These are phyloP conservation scores for Sitta carolinensis DNA, from an alignment of 2,797 vertebrate genomes.

Conservation along the genomic window DNA sequence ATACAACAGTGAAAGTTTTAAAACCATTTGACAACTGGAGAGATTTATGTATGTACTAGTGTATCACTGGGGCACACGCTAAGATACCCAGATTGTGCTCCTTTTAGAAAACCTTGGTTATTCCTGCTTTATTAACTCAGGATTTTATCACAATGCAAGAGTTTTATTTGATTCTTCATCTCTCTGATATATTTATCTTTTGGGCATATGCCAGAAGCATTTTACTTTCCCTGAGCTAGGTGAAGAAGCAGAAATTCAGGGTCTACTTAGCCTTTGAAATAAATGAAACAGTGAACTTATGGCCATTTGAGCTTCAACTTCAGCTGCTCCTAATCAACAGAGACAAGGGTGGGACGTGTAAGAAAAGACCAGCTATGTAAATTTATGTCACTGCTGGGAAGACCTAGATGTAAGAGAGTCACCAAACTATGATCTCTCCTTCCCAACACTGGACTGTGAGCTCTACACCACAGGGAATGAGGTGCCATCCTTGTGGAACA, in stretches of 20 bases:
- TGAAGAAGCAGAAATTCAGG: not conserved
- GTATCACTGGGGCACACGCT: not conserved
- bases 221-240: not conserved
- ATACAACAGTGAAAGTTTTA: not conserved
- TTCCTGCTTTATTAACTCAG: not conserved
- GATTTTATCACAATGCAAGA: not conserved
- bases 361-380: not conserved
- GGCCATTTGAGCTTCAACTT: not conserved
- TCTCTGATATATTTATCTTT: not conserved
- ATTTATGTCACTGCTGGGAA: not conserved
- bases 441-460: not conserved
- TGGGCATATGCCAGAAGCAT: not conserved
- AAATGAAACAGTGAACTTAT: not conserved
- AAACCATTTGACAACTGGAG: not conserved
- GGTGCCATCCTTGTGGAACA: not conserved
- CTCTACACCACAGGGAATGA: not conserved
- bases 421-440: not conserved
- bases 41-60: not conserved
- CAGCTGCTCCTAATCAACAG: not conserved
- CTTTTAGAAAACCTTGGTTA: not conserved
- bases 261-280: not conserved
- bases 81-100: not conserved
- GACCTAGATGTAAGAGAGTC: not conserved
- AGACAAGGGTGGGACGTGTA: not conserved
- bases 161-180: not conserved